Evolutionary conservation across 64 coral and sea anemone species (phyloP).

Genomic region (Montipora capricornis): DNA sequence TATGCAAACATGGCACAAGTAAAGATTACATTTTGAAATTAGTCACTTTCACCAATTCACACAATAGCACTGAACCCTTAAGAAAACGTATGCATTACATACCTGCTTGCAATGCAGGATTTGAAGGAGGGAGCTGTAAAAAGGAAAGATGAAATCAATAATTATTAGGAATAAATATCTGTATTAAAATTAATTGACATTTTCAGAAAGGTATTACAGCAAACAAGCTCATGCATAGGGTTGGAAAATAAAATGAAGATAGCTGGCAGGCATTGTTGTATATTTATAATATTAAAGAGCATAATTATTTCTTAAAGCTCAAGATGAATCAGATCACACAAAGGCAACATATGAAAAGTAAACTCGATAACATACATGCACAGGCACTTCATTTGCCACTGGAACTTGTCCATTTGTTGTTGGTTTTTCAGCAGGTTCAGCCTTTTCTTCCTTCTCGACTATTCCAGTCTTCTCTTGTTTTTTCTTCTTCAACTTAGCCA

Average conservation of each 20-base stretch:
- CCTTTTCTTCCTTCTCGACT: constrained; percentile 82
- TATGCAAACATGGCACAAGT: too few relatives aligned
- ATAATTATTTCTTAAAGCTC: too few relatives aligned
- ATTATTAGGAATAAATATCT: background rate
- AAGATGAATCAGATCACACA: too few relatives aligned
- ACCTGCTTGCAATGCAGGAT: constrained; percentile 78
- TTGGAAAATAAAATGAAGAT: background rate
- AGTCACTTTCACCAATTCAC: too few relatives aligned
- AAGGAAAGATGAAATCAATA: background rate
- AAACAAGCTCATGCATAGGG: background rate
- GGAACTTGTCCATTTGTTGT: constrained; percentile 85
- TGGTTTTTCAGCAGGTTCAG: constrained; percentile 69
- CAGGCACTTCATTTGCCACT: constrained; percentile 46
- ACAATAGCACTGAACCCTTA: background rate
- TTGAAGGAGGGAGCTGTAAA: constrained; percentile 7
- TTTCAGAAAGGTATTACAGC: background rate
- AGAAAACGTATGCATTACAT: background rate
- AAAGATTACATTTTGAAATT: too few relatives aligned
- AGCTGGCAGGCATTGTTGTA: too few relatives aligned
- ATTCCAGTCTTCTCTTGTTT: constrained; percentile 64
- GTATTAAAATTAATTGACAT: background rate
- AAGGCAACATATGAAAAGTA: too few relatives aligned
- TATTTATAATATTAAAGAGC: too few relatives aligned
- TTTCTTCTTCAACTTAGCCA: constrained; percentile 98
- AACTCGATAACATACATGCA: too few relatives aligned